Evolutionary conservation across 2,113 vertebrate species (phyloP), one percentile per base, ranked within the genome.

Genomic region (Catharus fuscescens): DNA sequence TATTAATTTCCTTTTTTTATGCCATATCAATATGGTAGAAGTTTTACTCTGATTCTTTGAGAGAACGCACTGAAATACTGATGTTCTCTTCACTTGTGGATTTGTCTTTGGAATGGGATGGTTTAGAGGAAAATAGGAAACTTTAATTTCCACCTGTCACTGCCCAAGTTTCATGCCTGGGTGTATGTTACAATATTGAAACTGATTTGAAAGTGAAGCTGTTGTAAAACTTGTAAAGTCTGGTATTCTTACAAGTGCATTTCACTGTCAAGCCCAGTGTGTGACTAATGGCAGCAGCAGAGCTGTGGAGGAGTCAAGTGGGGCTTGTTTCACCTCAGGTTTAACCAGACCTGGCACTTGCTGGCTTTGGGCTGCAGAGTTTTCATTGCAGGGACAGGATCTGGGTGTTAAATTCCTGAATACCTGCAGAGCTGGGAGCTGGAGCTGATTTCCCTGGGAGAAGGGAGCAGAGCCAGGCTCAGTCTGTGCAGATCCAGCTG

Each of bases 331-430:
- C 66, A 10, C 92, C 83, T 64, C 44, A 1, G 80, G 85, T 79
- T 40, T 38, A 81, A 38, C 10, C 47, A 42, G 64, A 2, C 47
- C 4, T 0, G 0, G 42, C 66, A 6, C 32, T 32, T 28, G 31
- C 18, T 38, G n/a, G 42, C 31, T 71, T 25, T 31, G 72, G 47
- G 7, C 10, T 42, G 87, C 61, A 25, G 80, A 25, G 36, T 40
- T 86, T 42, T 56, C 32, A 3, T 14, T 29, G 73, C 3, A 1
- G 1, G 7, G 73, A 18, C 11, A 12, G 0, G 1, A 5, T 36
- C 50, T 64, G 83, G 28, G 31, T 36, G 32, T 64, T 34, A 17
- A 60, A 14, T 12, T 9, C 57, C 38, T 38, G 25, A 24, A 1
- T 25, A 7, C 7, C 48, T 72, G 56, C 53, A 19, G 83, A 38